A percentile compares a stretch with the other conserved stretches of the same genome.
phyloP scores from a whole-genome alignment of 1,140 invertebrate genomes.

The Drosophila rufa region DNA sequence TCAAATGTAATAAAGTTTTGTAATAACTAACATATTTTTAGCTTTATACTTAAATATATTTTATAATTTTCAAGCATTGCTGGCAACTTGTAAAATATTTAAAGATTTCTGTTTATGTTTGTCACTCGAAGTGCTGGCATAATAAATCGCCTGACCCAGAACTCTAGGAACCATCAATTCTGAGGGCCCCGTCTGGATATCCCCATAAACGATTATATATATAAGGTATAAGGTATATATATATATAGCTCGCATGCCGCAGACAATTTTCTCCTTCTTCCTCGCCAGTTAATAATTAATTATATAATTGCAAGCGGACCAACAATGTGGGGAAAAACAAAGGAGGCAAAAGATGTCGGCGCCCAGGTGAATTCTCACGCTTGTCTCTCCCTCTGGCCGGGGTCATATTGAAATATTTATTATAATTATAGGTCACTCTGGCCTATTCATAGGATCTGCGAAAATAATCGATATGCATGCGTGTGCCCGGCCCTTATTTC shows the following conservation, averaged over 20 bases:
- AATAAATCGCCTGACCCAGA: conserved; percentile 20
- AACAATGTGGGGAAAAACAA: neutral
- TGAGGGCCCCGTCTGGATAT: conserved; percentile 6
- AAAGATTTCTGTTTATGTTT: neutral
- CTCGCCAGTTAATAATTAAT: conserved; percentile 42
- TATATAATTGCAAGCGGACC: conserved; percentile 45
- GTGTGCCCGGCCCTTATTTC: conserved; percentile 27
- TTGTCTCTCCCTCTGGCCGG: conserved; percentile 57
- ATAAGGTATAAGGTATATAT: neutral
- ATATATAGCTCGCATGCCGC: conserved; percentile 22
- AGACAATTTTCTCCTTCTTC: conserved; percentile 36
- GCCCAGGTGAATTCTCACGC: conserved; percentile 57
- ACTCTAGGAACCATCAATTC: conserved; percentile 18
- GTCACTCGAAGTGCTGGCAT: neutral
- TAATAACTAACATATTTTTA: too few relatives aligned
- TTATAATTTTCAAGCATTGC: neutral
- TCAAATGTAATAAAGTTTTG: neutral
- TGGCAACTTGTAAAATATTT: neutral
- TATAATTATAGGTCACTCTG: conserved; percentile 67
- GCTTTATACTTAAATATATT: neutral
- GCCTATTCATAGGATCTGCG: conserved; percentile 62
- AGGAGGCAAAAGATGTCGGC: conserved; percentile 15
- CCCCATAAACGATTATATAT: neutral
- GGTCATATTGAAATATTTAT: conserved; percentile 70
- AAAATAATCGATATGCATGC: conserved; percentile 67